A percentile compares a stretch with the other conserved stretches of the same genome.
These are phyloP conservation scores for Pygathrix nemaeus DNA, from an alignment of 2,113 vertebrate genomes.

Conservation along the genomic window DNA sequence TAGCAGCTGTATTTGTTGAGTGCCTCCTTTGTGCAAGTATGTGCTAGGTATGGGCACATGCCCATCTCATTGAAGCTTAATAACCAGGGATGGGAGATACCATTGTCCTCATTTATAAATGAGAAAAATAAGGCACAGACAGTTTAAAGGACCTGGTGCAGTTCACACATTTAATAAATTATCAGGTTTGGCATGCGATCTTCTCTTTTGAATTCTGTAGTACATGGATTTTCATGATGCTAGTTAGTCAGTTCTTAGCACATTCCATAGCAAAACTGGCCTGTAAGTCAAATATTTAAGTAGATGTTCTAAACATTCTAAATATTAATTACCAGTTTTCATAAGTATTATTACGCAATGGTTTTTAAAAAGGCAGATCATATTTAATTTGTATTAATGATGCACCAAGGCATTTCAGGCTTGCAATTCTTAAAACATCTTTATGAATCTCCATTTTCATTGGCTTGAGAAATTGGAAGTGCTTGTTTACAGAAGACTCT, in stretches of 20 bases:
- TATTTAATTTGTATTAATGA: constrained; percentile 28
- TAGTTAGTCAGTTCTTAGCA: background rate
- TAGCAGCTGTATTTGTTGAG: background rate
- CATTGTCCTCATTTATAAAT: background rate
- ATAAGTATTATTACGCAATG: background rate
- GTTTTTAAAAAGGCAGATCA: background rate
- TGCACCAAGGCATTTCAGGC: background rate
- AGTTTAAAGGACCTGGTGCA: background rate
- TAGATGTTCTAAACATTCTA: background rate
- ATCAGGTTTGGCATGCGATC: background rate
- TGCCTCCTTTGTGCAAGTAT: background rate
- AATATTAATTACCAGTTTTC: constrained; percentile 14
- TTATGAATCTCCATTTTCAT: background rate
- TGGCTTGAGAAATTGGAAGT: constrained; percentile 37
- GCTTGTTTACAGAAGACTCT: constrained; percentile 24
- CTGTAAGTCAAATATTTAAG: background rate
- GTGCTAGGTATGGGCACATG: too few species aligned
- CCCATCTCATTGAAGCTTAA: background rate
- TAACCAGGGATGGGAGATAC: background rate
- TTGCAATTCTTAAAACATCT: background rate
- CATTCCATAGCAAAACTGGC: background rate
- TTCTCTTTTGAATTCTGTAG: background rate
- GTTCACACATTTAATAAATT: background rate
- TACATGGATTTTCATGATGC: background rate
- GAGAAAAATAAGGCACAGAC: background rate